These are phyloP conservation scores for Hermaeophaga mercurialis DNA, from an alignment of 2,888 invertebrate genomes.

Conservation along the genomic window DNA sequence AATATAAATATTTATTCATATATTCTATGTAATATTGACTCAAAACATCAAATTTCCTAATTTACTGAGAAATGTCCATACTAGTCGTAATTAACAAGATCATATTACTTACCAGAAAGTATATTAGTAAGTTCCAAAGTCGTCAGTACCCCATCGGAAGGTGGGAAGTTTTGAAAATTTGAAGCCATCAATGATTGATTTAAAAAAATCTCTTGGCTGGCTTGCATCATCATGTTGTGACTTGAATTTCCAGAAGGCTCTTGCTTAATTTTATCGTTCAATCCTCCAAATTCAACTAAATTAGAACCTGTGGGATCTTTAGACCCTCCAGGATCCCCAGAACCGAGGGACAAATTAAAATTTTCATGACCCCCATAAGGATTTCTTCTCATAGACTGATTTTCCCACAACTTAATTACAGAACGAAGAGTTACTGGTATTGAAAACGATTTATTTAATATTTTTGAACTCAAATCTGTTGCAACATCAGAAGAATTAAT, in stretches of 20 bases:
- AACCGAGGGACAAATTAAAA: conserved; percentile 69
- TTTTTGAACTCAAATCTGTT: conserved; percentile 65
- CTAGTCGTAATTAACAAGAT: too few relatives aligned
- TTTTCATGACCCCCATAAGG: conserved; percentile 63
- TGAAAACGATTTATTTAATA: conserved; percentile 75
- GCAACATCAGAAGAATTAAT: conserved; percentile 56
- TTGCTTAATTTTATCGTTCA: conserved; percentile 54
- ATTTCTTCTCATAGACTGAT: conserved; percentile 64
- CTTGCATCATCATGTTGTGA: conserved; percentile 46
- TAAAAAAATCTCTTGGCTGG: conserved; percentile 53
- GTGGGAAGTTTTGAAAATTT: conserved; percentile 56
- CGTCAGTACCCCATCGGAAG: conserved; percentile 49
- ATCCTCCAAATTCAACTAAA: conserved; percentile 58
- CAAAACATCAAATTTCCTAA: too few relatives aligned
- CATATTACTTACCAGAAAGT: conserved; percentile 43
- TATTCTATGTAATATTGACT: too few relatives aligned
- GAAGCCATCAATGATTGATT: conserved; percentile 54
- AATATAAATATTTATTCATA: too few relatives aligned
- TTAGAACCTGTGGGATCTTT: conserved; percentile 55
- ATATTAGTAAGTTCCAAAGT: conserved; percentile 54
- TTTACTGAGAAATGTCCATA: too few relatives aligned
- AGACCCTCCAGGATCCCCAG: conserved; percentile 69
- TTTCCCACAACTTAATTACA: conserved; percentile 84
- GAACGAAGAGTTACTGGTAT: conserved; percentile 75
- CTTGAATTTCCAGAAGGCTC: conserved; percentile 53